Base-by-base conservation (phyloP, 1,140 invertebrate species). In the Brachionus paranguensis region DNA sequence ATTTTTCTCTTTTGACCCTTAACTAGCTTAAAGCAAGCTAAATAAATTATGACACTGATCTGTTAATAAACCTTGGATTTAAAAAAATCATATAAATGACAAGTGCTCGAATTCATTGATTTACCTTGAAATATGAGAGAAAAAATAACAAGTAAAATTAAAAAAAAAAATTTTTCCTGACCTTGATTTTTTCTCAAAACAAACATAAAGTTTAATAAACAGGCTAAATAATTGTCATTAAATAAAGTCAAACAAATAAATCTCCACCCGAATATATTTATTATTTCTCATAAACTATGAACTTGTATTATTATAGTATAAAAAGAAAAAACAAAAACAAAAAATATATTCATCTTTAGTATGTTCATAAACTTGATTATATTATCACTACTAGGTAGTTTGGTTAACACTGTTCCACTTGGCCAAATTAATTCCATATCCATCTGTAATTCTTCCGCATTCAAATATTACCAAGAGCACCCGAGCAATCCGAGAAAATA, bases 381-480 rank as follows among this genome's bases (percentile, higher is more conserved):
- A 27, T 20, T 24, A 37, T 70, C 27, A n/a, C 10, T 70, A 11
- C 6, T 37, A 8, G 65, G 12, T 41, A 27, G 20, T 33, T 65
- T 7, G n/a, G 65, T 12, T 70, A 14, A 0, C 27, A 10, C 65
- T 37, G 7, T 33, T 41, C 65, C 33, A 10, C 7, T 50, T 14
- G 20, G 50, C 6, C 72, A 47, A 50, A 33, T 29, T 1, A 11
- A 50, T 14, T 14, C 41, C 1, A 76, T 20, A 17, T n/a, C 27
- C 24, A 29, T 47, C 12, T 76, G 72, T 24, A 50, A 24, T 10
- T 29, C 17, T 27, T 24, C 17, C 8, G 1, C 27, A 6, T 81
- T 81, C 41, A 81, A 41, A 37, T 81, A 81, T 27, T 81, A 55
- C 12, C 37, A 81, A 43, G 17, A 53, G 6, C 53, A 81, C 41